phyloP scores from a whole-genome alignment of 2,113 vertebrate genomes.

The Panthera tigris region DNA sequence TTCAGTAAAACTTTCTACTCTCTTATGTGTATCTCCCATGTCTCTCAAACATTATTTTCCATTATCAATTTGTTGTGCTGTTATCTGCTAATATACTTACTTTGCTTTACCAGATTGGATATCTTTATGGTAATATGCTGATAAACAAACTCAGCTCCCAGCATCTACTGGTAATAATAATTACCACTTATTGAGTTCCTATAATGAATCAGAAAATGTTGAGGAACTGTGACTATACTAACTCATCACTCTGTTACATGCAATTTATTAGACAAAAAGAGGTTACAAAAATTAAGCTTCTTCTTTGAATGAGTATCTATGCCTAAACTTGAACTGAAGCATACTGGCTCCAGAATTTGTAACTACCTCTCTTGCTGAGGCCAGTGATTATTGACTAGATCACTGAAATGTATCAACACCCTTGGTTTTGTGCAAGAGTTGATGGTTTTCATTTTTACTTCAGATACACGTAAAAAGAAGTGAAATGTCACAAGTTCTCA shows the following conservation, averaged over 20 bases:
- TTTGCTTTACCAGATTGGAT: neutral
- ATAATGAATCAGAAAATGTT: neutral
- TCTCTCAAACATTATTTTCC: neutral
- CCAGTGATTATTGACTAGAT: neutral
- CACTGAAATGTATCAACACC: neutral
- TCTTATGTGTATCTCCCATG: neutral
- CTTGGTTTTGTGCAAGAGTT: neutral
- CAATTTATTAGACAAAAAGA: neutral
- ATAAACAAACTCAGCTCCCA: neutral
- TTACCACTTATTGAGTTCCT: neutral
- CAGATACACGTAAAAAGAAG: neutral
- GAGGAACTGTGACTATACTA: neutral
- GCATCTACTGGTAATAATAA: neutral
- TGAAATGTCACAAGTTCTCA: neutral
- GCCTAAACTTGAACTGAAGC: neutral
- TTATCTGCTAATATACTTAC: neutral
- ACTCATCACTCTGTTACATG: neutral
- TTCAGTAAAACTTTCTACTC: neutral
- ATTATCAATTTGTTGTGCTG: neutral
- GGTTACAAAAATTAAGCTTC: neutral
- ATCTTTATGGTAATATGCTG: neutral
- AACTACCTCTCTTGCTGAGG: neutral
- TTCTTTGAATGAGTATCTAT: neutral
- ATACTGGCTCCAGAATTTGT: neutral
- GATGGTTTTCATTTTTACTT: neutral